These are phyloP conservation scores for Hydra vulgaris DNA, from an alignment of 30 jellyfish, hydroid and myxozoan species.

Conservation along the genomic window DNA sequence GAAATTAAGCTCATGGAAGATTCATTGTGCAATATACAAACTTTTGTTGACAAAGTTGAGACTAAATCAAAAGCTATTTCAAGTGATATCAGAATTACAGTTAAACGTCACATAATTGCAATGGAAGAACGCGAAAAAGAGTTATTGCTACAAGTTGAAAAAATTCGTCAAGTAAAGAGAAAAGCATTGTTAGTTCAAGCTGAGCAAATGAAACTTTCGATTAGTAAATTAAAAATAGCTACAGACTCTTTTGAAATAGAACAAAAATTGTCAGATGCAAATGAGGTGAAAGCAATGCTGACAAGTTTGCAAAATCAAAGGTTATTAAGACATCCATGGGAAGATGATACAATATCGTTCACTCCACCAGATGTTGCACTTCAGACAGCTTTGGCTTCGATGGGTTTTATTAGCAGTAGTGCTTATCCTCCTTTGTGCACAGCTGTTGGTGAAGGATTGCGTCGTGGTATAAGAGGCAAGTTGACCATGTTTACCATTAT, in stretches of 20 bases:
- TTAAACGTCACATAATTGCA: slow-evolving; percentile 88
- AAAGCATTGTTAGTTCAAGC: slow-evolving; percentile 56
- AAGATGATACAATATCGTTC: slow-evolving; percentile 90
- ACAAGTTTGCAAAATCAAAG: slow-evolving; percentile 49
- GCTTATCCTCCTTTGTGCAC: slow-evolving; percentile 97
- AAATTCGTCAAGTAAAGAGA: slow-evolving; percentile 83
- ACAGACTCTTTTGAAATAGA: slow-evolving; percentile 61
- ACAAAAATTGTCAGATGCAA: slow-evolving; percentile 35
- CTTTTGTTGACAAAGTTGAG: slow-evolving; percentile 79
- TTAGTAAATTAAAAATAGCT: slow-evolving; percentile 26
- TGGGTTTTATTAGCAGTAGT: slow-evolving; percentile 90
- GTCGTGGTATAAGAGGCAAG: slow-evolving; percentile 73
- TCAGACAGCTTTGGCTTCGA: slow-evolving; percentile 87
- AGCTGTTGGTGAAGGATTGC: slow-evolving; percentile 97
- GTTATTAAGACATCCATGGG: slow-evolving; percentile 59
- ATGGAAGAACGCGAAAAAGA: slow-evolving; percentile 92
- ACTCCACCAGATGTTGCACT: slow-evolving; percentile 98
- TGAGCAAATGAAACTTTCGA: slow-evolving; percentile 48
- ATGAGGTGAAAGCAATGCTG: slow-evolving; percentile 38
- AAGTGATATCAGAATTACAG: slow-evolving; percentile 71
- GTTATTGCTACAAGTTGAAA: slow-evolving; percentile 71
- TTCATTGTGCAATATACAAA: slow-evolving; percentile 38
- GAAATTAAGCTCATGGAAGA: slow-evolving; percentile 86
- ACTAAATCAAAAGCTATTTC: slow-evolving; percentile 52
- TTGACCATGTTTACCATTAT: slow-evolving; percentile 87